Evolutionary conservation across 1,140 invertebrate genomes (phyloP).

Genomic region (Holcopasites calliopsidis): DNA sequence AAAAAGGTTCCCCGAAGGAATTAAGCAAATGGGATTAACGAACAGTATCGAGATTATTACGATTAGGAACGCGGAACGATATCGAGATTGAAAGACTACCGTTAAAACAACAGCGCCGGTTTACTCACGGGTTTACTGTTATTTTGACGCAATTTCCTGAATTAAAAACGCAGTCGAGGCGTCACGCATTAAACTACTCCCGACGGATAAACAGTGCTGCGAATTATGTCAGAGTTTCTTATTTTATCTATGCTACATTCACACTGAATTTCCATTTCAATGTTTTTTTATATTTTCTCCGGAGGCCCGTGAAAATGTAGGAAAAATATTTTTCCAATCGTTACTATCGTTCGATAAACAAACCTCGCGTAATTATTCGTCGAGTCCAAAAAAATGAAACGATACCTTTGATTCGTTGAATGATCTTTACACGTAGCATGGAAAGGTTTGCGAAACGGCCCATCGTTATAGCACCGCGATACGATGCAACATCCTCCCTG

Average conservation of each 20-base stretch:
- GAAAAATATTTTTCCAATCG: too few relatives aligned
- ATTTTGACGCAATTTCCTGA: constrained; percentile 13
- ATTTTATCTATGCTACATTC: background rate
- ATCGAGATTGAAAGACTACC: constrained; percentile 43
- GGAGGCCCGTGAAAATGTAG: too few relatives aligned
- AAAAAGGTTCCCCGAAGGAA: constrained; percentile 36
- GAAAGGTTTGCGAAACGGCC: too few relatives aligned
- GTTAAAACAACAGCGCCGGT: constrained; percentile 30
- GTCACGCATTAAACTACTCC: background rate
- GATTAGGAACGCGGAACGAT: constrained; percentile 49
- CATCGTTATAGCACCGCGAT: background rate
- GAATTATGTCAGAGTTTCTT: background rate
- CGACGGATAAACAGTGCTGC: background rate
- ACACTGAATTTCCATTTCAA: too few relatives aligned
- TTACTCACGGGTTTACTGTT: constrained; percentile 28
- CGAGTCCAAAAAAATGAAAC: background rate
- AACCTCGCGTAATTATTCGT: too few relatives aligned
- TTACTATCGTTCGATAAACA: too few relatives aligned
- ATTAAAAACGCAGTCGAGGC: background rate
- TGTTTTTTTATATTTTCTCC: too few relatives aligned
- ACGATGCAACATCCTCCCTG: background rate
- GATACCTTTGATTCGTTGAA: background rate
- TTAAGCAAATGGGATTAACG: constrained; percentile 14
- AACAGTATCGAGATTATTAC: constrained; percentile 31
- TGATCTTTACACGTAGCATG: too few relatives aligned